Percentiles rank a stretch among this genome's conserved stretches.
These are phyloP conservation scores for Diarsia mendica DNA, from an alignment of 2,888 invertebrate genomes.

Conservation along the genomic window DNA sequence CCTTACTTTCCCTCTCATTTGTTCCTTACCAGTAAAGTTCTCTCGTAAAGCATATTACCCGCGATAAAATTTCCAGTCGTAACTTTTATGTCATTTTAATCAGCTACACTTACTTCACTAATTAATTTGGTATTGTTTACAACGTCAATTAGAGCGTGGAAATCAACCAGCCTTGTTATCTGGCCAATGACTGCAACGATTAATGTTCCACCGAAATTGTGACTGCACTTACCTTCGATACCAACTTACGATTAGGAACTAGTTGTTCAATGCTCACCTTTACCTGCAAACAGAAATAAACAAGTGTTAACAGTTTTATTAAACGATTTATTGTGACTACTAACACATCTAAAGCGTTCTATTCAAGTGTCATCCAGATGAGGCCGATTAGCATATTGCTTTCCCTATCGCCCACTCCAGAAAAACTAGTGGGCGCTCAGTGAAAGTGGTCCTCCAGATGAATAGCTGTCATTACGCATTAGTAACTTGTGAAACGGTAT, in stretches of 20 bases:
- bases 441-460: constrained; percentile 79
- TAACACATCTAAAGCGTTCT: constrained; percentile 36
- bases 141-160: constrained; percentile 60
- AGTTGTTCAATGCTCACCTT: constrained; percentile 79
- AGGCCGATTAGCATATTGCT: constrained; percentile 77
- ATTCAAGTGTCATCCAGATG: constrained; percentile 68
- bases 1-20: constrained; percentile 53
- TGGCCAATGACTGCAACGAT: constrained; percentile 41
- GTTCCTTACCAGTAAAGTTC: constrained; percentile 24
- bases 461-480: constrained; percentile 70
- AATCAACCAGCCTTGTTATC: constrained; percentile 48
- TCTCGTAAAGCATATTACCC: constrained; percentile 20
- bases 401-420: constrained; percentile 78
- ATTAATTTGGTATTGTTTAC: constrained; percentile 57
- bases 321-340: constrained; percentile 34
- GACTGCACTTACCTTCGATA: constrained; percentile 51
- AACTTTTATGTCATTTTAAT: constrained; percentile 55
- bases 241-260: constrained; percentile 47
- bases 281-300: constrained; percentile 82
- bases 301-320: constrained; percentile 59
- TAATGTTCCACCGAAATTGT: constrained; percentile 51
- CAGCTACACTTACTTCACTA: constrained; percentile 35
- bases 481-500: constrained; percentile 61
- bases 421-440: constrained; percentile 79
- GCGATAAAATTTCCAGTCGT: constrained; percentile 34